Base-by-base conservation (phyloP, 2,797 vertebrate species). In the Gymnoscopelus braueri region DNA sequence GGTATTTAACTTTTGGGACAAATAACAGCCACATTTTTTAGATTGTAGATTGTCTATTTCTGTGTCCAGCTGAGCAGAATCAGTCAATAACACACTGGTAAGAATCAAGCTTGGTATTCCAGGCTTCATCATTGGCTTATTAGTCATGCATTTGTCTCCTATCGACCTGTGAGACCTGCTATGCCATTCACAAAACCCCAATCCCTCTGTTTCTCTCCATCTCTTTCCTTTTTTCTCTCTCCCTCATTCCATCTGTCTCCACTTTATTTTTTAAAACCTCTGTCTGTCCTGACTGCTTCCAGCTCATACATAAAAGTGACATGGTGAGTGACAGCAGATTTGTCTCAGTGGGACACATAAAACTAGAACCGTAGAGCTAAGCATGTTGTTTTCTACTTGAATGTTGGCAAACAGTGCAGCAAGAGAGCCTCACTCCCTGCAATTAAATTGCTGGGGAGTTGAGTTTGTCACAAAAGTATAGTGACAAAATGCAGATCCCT, bases 81-180 rank as follows among this genome's bases (percentile, higher is more conserved):
- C 90, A 86, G 90, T 92, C 90, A 87, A 91, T 93, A 92, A 87
- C 68, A 70, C 74, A 85, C 90, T 93, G 81, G 87, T 88, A 78
- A 74, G 76, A 65, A 78, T 60, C 74, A 44, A 55, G 52, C 67
- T 63, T 52, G 54, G 77, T 73, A 51, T 59, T 59, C 58, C 59
- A 60, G 73, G 63, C 68, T 90, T 85, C 74, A 88, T 92, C 85
- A 88, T 80, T 23, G 89, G 78, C 84, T 91, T 89, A 88, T 93
- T 92, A 91, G 86, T 82, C 79, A 78, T 80, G 65, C 59, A 72
- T 90, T 91, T 93, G 88, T 90, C 84, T 90, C 78, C 67, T 66
- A 83, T 90, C 72, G 76, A 89, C 79, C 84, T 80, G 81, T 73
- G 66, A 44, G 78, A 67, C 63, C 39, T 62, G 71, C 74, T 0